Base-by-base conservation (phyloP, 1,140 invertebrate species). In the Drosophila malerkotliana region DNA sequence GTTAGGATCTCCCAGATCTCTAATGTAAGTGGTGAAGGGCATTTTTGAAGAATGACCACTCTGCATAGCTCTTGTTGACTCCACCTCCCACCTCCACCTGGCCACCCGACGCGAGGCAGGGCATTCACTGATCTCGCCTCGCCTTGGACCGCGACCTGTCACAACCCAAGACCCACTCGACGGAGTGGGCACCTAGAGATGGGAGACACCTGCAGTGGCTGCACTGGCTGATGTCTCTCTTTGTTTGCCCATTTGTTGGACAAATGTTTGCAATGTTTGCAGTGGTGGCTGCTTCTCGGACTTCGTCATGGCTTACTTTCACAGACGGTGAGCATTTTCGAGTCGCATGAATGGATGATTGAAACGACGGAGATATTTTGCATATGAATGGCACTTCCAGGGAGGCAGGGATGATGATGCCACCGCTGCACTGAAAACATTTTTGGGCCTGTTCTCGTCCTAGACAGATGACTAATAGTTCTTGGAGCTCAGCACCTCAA, bases 261-360 rank as follows among this genome's bases (percentile, higher is more conserved):
- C 72, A 75, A 75, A 75, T 75, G 72, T 75, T 75, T 47, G 32
- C 26, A 21, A 21, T 21, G 21, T 21, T 21, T 28, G 26, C 26
- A n/a, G 34, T 44, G 26, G 34, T 44, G 26, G 60, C 44, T 41
- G n/a, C 45, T 41, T 18, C 71, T 73, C 58, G 49, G 71, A 63
- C 57, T 72, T 28, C 32, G 57, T 49, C 49, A 37, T 72, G 60
- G 52, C 72, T 75, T 75, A 75, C 72, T 75, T 74, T 75, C 72
- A 75, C 71, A 51, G 52, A 52, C 66, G 30, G 28, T 2, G 28
- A 1, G 28, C 18, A 18, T 37, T 10, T 14, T 52, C 45, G 71
- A 73, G 73, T 75, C 61, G 60, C 53, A 73, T 75, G 48, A 66
- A 75, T 75, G 72, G 48, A 54, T 74, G 71, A 52, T 47, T 73